Percentiles rank a stretch among this genome's conserved stretches.
Evolutionary conservation across 2,113 vertebrate species (phyloP).

Genomic region (Monopterus albus): DNA sequence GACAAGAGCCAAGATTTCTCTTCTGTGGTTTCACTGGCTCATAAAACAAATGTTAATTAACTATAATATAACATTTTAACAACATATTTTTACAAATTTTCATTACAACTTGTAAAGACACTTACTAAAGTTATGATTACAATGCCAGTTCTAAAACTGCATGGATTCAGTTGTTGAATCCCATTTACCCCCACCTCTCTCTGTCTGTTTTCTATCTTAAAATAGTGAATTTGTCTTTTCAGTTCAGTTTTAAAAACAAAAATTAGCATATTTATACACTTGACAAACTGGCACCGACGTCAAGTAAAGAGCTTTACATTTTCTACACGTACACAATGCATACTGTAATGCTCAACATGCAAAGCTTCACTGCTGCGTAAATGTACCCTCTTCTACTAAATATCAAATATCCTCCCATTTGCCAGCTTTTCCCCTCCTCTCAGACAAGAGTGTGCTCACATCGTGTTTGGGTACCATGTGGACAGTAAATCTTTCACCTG

Average conservation of each 20-base stretch:
- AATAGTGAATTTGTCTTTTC: background rate
- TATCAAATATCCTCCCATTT: background rate
- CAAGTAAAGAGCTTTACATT: background rate
- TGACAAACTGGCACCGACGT: background rate
- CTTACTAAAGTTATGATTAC: background rate
- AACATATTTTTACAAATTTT: background rate
- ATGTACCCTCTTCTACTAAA: background rate
- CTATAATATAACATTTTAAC: no score
- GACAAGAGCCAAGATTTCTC: background rate
- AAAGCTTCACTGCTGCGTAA: no score
- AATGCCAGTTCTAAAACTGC: background rate
- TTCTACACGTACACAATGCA: background rate
- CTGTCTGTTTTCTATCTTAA: background rate
- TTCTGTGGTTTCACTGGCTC: background rate
- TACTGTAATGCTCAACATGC: no score
- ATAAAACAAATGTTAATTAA: background rate
- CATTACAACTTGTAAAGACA: background rate
- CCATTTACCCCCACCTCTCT: background rate
- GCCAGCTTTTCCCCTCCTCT: background rate
- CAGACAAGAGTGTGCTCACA: background rate
- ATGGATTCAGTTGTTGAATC: background rate
- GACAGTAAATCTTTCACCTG: slow-evolving; percentile 60
- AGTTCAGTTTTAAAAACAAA: background rate
- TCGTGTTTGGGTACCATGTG: slow-evolving; percentile 37
- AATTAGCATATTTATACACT: background rate